phyloP scores from a whole-genome alignment of 2,113 vertebrate species.

The Trichomycterus rosablanca region DNA sequence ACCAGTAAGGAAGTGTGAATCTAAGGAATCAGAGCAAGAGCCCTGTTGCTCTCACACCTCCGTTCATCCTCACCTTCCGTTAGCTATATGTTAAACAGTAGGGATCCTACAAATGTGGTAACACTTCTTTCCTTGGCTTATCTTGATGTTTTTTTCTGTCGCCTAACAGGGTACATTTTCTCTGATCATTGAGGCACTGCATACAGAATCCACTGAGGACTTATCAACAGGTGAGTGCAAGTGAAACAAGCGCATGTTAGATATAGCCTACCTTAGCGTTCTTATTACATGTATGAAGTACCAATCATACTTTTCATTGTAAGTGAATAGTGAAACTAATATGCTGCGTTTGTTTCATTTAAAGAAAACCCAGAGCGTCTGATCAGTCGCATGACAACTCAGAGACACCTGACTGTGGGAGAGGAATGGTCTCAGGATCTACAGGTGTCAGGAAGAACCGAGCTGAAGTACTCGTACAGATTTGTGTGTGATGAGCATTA shows the following conservation, averaged over 20 bases:
- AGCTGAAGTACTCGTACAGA: constrained; percentile 94
- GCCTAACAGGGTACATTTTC: constrained; percentile 90
- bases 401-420: constrained; percentile 89
- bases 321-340: constrained; percentile 8
- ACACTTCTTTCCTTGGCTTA: not conserved
- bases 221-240: constrained; percentile 85
- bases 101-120: too few relatives aligned
- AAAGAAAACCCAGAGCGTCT: constrained; percentile 88
- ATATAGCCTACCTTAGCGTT: too few relatives aligned
- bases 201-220: constrained; percentile 88
- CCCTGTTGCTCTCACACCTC: constrained; percentile 56
- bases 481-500: constrained; percentile 95
- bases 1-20: constrained; percentile 63
- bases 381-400: constrained; percentile 91
- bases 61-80: constrained; percentile 46
- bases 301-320: not conserved
- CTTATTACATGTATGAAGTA: too few relatives aligned
- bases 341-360: constrained; percentile 11
- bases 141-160: constrained; percentile 27
- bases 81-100: too few relatives aligned
- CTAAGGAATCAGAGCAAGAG: constrained; percentile 63
- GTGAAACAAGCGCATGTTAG: not conserved
- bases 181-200: constrained; percentile 94
- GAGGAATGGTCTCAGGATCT: constrained; percentile 96
- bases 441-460: constrained; percentile 81